A percentile compares a stretch with the other conserved stretches of the same genome.
Evolutionary conservation across 2,113 vertebrate species (phyloP).

Genomic region (Tachuris rubrigastra): DNA sequence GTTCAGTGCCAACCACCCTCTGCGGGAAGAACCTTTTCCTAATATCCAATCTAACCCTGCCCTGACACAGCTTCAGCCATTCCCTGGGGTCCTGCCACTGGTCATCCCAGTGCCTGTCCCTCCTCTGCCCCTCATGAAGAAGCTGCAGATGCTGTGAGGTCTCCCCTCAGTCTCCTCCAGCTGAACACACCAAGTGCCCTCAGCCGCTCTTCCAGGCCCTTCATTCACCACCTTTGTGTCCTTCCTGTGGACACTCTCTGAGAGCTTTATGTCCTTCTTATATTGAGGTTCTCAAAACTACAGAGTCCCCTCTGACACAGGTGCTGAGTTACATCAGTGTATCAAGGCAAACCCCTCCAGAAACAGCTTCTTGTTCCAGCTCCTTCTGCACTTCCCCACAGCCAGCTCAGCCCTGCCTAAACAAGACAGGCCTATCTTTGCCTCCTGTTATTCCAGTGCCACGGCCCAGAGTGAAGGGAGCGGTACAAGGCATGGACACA

Average conservation of each 20-base stretch:
- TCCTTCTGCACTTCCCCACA: neutral
- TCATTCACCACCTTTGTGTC: neutral
- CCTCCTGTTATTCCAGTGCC: neutral
- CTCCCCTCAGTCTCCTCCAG: neutral
- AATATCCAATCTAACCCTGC: rapidly evolving
- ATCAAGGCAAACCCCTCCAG: neutral
- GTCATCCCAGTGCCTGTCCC: neutral
- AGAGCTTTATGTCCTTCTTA: neutral
- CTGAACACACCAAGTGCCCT: neutral
- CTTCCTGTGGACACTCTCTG: neutral
- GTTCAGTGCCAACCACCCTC: rapidly evolving
- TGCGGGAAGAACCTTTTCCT: neutral
- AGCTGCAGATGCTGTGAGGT: neutral
- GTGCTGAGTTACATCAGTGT: rapidly evolving
- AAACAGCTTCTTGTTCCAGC: neutral
- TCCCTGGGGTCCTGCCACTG: neutral
- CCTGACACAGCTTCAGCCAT: rapidly evolving
- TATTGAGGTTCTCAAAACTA: neutral
- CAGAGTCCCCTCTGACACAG: neutral
- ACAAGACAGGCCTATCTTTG: neutral
- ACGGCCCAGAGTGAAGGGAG: neutral
- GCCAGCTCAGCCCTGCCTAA: neutral
- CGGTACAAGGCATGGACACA: neutral
- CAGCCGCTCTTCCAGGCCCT: neutral
- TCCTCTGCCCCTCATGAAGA: neutral